Conservation (phyloP, 2,888 invertebrate species). For the Saturnia pavonia region DNA sequence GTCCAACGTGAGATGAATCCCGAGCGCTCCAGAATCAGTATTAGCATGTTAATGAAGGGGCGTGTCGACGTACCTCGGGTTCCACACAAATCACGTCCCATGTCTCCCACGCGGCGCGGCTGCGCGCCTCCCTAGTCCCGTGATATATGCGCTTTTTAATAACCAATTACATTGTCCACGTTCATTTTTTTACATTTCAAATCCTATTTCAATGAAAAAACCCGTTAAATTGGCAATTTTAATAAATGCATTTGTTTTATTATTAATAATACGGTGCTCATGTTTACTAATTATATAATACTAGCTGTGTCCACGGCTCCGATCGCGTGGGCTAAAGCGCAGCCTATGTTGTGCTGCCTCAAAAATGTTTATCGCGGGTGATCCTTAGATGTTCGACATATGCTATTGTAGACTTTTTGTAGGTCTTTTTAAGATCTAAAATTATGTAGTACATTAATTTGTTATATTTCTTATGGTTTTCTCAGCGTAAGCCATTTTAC, state of each 20-base stretch:
- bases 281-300: too few relatives aligned
- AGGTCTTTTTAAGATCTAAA: too few relatives aligned
- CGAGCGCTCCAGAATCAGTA: constrained; percentile 58
- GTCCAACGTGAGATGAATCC: constrained; percentile 35
- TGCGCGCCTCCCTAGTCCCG: constrained; percentile 37
- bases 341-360: too few relatives aligned
- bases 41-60: constrained; percentile 80
- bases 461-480: too few relatives aligned
- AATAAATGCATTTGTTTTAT: not conserved
- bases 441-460: too few relatives aligned
- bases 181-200: constrained; percentile 10
- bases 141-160: constrained; percentile 76
- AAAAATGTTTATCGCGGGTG: too few relatives aligned
- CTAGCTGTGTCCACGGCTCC: too few relatives aligned
- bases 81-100: constrained; percentile 62
- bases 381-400: too few relatives aligned
- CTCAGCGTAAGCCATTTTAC: too few relatives aligned
- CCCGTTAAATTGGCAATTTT: not conserved
- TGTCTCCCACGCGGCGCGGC: constrained; percentile 54
- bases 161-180: constrained; percentile 62
- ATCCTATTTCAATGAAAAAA: not conserved
- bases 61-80: constrained; percentile 45
- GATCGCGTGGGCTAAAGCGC: too few relatives aligned
- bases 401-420: too few relatives aligned
- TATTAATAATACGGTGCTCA: not conserved